Evolutionary conservation across 2,113 vertebrate genomes (phyloP), one percentile per base, ranked within the genome.

Genomic region (Tonatia bakeri): DNA sequence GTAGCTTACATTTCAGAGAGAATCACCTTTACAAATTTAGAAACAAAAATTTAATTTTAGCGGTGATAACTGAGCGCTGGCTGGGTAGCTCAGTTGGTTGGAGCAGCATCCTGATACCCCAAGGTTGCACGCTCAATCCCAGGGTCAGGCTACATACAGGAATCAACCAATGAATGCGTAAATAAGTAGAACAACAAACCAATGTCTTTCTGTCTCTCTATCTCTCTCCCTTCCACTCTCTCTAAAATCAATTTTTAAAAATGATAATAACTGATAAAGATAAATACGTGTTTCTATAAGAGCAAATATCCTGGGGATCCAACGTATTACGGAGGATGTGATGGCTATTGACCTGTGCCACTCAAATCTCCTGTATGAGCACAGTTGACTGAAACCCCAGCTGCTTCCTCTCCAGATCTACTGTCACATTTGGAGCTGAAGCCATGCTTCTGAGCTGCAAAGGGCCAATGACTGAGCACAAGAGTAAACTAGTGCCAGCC

Each of bases 41-140:
- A 89, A 84, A 47, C 38, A 88, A 65, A 75, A 70, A 52, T 45
- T 38, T 77, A 13, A 67, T 90, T 65, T 84, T 79, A 69, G 86
- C 31, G 45, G 45, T 77, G 17, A 28, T 65, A 26, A 28, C 59
- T 61, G 24, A 61, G 26, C 11, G 1, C 59, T 61, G 56, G 22
- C 24, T 26, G 24, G 22, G 56, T 59, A 59, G 8, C 24, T 11
- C 56, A 59, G 24, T 56, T 56, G 56, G 56, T 61, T 61, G 26
- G 59, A 61, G 59, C 11, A 1, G 24, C 59, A 61, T 28, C 59
- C 24, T 61, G 59, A 12, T 28, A 12, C 59, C 59, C 59, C 59
- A 61, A 61, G 24, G 59, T 13, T 61, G 59, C 59, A 28, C 24
- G 6, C 17, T 61, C 59, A 28, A 26, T 59, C 59, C 59, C 10